phyloP scores from a whole-genome alignment of 2,113 vertebrate species.

The Microtus richardsoni region DNA sequence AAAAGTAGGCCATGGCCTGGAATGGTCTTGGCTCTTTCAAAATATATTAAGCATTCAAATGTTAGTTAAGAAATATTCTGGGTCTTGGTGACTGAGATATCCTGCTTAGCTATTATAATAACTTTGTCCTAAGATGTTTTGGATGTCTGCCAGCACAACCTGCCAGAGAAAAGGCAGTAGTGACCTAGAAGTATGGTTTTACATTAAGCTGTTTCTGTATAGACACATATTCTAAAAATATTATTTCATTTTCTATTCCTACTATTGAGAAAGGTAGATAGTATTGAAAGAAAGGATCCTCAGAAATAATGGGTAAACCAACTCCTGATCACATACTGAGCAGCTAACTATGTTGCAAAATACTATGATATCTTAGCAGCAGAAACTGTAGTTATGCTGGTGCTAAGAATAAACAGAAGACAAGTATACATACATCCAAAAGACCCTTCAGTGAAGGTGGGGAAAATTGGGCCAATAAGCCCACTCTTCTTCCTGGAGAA shows the following conservation, averaged over 20 bases:
- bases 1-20: rapidly evolving
- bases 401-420: not conserved
- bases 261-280: not conserved
- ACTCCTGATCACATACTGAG: not conserved
- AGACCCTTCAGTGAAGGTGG: not conserved
- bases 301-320: not conserved
- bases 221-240: not conserved
- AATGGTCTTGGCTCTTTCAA: not conserved
- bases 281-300: not conserved
- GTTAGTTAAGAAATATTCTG: not conserved
- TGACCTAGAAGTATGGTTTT: not conserved
- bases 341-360: not conserved
- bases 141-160: not conserved
- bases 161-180: not conserved
- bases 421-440: not conserved
- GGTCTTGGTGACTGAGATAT: not conserved
- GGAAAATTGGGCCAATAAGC: not conserved
- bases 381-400: not conserved
- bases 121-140: not conserved
- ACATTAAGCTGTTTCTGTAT: not conserved
- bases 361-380: not conserved
- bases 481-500: not conserved
- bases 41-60: not conserved
- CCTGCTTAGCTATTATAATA: not conserved
- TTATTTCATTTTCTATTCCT: not conserved